phyloP scores from a whole-genome alignment of 2,888 invertebrate species.

The Pseudoips prasinana region DNA sequence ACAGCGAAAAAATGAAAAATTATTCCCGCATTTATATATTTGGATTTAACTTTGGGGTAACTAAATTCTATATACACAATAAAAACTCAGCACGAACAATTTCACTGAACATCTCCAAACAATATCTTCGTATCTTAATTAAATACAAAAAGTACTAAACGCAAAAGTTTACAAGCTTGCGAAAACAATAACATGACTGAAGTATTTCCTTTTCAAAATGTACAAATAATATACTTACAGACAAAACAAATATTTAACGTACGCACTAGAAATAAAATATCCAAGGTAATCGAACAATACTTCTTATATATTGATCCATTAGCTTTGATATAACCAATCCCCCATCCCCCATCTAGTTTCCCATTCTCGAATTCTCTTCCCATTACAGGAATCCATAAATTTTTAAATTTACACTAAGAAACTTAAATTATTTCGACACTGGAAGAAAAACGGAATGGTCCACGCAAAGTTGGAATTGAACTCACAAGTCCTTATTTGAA shows the following conservation, averaged over 20 bases:
- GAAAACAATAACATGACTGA: slow-evolving; percentile 55
- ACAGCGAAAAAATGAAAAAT: slow-evolving; percentile 51
- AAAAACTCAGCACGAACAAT: slow-evolving; percentile 40
- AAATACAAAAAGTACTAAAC: slow-evolving; percentile 55
- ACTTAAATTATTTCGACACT: slow-evolving; percentile 58
- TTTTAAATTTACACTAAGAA: slow-evolving; percentile 46
- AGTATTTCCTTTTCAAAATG: slow-evolving; percentile 67
- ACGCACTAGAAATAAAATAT: slow-evolving; percentile 30
- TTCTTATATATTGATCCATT: slow-evolving; percentile 13
- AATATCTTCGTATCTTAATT: slow-evolving; percentile 31
- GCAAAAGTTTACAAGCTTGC: slow-evolving; percentile 64
- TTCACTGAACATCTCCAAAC: slow-evolving; percentile 26
- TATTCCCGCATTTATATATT: slow-evolving; percentile 61
- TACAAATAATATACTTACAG: slow-evolving; percentile 77
- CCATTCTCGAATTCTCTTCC: slow-evolving; percentile 50
- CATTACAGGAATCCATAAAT: slow-evolving; percentile 41
- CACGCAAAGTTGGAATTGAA: slow-evolving; percentile 28
- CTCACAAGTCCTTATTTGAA: not conserved
- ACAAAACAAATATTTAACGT: slow-evolving; percentile 54
- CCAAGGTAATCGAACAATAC: slow-evolving; percentile 14
- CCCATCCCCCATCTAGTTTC: slow-evolving; percentile 15
- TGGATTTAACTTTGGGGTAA: slow-evolving; percentile 74
- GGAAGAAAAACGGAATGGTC: slow-evolving; percentile 47
- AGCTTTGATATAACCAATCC: slow-evolving; percentile 19
- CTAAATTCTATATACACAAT: slow-evolving; percentile 77